These are phyloP conservation scores for Ditylenchus dipsaci DNA, from an alignment of 1,140 invertebrate genomes.

Conservation along the genomic window DNA sequence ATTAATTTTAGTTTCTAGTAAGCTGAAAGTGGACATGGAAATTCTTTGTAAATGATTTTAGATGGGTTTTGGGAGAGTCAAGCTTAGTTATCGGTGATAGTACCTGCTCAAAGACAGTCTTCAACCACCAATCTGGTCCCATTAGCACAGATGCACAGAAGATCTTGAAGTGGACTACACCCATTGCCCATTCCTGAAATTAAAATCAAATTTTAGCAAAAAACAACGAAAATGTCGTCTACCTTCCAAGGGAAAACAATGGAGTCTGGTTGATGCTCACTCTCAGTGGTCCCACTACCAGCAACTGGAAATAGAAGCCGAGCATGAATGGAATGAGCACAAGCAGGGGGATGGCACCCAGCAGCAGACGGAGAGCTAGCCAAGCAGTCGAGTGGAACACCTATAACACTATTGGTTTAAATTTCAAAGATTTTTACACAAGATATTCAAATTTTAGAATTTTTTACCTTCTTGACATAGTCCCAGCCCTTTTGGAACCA, in stretches of 20 bases:
- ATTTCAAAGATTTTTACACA: conserved; percentile 42
- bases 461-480: conserved; percentile 69
- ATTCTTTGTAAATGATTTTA: too few relatives aligned
- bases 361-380: conserved; percentile 64
- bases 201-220: not conserved
- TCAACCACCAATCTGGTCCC: conserved; percentile 90
- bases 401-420: conserved; percentile 47
- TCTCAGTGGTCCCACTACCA: conserved; percentile 84
- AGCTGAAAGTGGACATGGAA: not conserved
- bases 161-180: conserved; percentile 93
- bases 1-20: too few relatives aligned
- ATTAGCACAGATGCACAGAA: conserved; percentile 93
- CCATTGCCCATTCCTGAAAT: conserved; percentile 59
- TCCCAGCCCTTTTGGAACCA: conserved; percentile 81
- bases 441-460: conserved; percentile 10
- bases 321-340: conserved; percentile 86
- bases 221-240: not conserved
- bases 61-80: not conserved
- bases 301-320: conserved; percentile 68
- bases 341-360: conserved; percentile 71
- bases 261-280: conserved; percentile 89
- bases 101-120: conserved; percentile 81
- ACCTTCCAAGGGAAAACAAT: conserved; percentile 70
- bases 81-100: too few relatives aligned
- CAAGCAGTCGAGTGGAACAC: conserved; percentile 37